Percentiles rank a stretch among this genome's conserved stretches.
These are phyloP conservation scores for Taeniopygia guttata DNA, from an alignment of 2,797 vertebrate genomes.

Conservation along the genomic window DNA sequence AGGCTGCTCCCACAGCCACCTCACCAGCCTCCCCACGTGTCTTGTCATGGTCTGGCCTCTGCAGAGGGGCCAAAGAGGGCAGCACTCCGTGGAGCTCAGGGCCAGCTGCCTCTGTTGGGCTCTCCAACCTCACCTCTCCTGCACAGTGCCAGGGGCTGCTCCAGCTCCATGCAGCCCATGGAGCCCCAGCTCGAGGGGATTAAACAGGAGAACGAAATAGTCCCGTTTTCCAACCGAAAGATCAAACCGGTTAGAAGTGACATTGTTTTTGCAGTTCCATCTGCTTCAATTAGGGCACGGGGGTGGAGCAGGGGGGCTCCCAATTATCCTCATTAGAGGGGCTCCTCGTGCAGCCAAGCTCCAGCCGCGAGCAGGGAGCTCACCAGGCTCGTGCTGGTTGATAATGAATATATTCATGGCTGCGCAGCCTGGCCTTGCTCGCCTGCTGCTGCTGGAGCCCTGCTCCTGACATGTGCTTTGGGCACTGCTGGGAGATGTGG, in stretches of 20 bases:
- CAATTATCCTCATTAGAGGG: slow-evolving; percentile 66
- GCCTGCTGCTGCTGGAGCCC: slow-evolving; percentile 5
- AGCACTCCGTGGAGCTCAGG: accelerated
- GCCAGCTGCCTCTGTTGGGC: neutral
- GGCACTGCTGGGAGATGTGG: neutral
- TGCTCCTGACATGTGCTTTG: neutral
- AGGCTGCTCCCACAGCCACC: neutral
- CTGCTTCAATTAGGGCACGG: slow-evolving; percentile 53
- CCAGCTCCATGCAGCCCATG: neutral
- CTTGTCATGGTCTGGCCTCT: neutral
- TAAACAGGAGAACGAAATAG: neutral
- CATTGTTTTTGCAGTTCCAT: slow-evolving; percentile 49
- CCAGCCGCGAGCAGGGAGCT: slow-evolving; percentile 32
- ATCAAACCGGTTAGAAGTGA: slow-evolving; percentile 22
- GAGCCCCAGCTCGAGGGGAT: neutral
- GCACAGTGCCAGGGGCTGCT: accelerated
- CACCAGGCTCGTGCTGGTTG: slow-evolving; percentile 42
- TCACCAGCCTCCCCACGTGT: neutral
- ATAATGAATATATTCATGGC: slow-evolving; percentile 50
- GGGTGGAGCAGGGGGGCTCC: slow-evolving; percentile 62
- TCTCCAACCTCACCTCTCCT: neutral
- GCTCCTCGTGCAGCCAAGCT: slow-evolving; percentile 47
- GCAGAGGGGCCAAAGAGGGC: accelerated
- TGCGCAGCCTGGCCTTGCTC: neutral
- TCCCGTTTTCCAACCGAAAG: slow-evolving; percentile 12